Percentiles rank a stretch among this genome's conserved stretches.
These are phyloP conservation scores for Alaudala cheleensis DNA, from an alignment of 2,113 vertebrate genomes.

Conservation along the genomic window DNA sequence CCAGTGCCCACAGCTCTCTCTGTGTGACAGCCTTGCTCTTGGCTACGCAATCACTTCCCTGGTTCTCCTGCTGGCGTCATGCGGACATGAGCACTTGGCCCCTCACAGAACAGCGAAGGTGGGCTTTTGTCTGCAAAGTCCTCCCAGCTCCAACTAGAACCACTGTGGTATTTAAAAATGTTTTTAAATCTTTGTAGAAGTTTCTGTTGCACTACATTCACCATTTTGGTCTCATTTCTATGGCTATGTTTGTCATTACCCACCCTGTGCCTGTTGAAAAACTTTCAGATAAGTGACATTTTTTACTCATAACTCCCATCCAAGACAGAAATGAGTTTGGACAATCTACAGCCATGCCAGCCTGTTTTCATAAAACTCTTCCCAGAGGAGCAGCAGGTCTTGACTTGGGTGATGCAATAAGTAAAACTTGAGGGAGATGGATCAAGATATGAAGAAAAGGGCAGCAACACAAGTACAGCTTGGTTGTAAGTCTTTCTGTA, in stretches of 20 bases:
- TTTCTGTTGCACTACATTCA: not conserved
- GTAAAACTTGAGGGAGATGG: not conserved
- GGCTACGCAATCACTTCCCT: not conserved
- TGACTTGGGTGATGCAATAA: not conserved
- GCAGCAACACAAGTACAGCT: not conserved
- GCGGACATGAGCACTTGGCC: not conserved
- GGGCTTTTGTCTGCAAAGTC: not conserved
- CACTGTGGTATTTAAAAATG: not conserved
- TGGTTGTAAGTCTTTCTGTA: not conserved
- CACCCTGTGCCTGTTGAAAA: not conserved
- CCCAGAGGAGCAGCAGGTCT: not conserved
- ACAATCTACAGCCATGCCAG: not conserved
- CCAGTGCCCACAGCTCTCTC: not conserved
- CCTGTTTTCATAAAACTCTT: not conserved
- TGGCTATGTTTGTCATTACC: not conserved
- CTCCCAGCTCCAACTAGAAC: not conserved
- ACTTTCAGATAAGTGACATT: not conserved
- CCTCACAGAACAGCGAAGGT: fast-evolving
- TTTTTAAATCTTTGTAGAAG: not conserved
- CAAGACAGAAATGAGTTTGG: not conserved
- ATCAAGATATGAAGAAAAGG: not conserved
- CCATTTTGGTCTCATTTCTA: not conserved
- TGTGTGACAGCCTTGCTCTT: not conserved
- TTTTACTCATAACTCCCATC: not conserved
- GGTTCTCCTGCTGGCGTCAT: fast-evolving